Evolutionary conservation across 2,797 vertebrate species (phyloP), one percentile per base, ranked within the genome.

Genomic region (Gymnodraco acuticeps): DNA sequence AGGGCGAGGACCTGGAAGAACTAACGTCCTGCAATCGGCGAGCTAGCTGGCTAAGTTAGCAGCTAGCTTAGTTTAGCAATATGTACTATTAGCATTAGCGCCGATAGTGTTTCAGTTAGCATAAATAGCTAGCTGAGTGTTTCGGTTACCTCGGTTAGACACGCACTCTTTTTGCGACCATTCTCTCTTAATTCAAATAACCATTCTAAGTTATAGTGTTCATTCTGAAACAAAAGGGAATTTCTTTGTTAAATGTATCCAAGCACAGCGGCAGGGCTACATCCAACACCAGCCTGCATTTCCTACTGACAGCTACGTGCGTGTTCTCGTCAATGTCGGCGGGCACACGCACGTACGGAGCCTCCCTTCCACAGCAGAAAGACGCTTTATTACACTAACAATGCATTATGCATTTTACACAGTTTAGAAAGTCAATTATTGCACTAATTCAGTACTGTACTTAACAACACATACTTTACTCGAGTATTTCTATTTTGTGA

Each of bases 301-400:
- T 95, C 94, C 94, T 92, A 91, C 88, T 95, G 94, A 95, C 94
- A 95, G 93, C 88, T 79, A 84, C 93, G 94, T 91, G 93, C 94
- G 91, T 42, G 93, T 45, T 53, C 88, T 5, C 72, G 89, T 50
- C 80, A 42, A 41, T 17, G 56, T 14, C 13, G 20, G 45, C 80
- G 77, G 63, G 33, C 58, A 61, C 90, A 16, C 64, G 42, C 82
- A 81, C 81, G 87, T 53, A 71, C 6, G 80, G 73, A 76, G 41
- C 75, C 83, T 79, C 86, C 88, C 88, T 88, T 71, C 62, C 14
- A 42, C 23, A 14, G 4, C 43, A 43, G 19, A 23, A 55, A 63
- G 0, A 33, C 5, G 5, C 0, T 2, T 3, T 62, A 12, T 38
- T 6, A 47, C 23, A 23, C 15, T 23, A 23, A 33, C 4, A 55